These are phyloP conservation scores for Caenorhabditis sinica DNA, from an alignment of 2,888 invertebrate species.

Conservation along the genomic window DNA sequence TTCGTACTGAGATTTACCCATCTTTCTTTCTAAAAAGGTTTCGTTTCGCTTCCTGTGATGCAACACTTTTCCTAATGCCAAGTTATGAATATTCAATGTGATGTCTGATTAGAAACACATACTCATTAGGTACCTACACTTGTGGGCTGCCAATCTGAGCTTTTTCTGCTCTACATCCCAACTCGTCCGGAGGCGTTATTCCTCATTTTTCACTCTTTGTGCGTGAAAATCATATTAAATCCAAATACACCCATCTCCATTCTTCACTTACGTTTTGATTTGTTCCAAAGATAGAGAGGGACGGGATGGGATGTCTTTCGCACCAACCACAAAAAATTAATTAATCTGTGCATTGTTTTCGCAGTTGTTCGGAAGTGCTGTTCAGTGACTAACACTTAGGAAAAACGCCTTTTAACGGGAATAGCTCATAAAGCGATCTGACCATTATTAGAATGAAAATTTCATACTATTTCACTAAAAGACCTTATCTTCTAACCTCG, in stretches of 20 bases:
- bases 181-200: conserved; percentile 10
- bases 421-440: neutral
- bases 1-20: conserved; percentile 61
- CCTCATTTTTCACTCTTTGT: conserved; percentile 46
- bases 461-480: too few relatives aligned
- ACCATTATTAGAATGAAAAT: neutral
- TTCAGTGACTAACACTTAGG: conserved; percentile 29
- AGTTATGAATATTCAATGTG: conserved; percentile 56
- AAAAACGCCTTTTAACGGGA: neutral
- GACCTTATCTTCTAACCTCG: too few relatives aligned
- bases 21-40: conserved; percentile 32
- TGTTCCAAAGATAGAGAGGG: conserved; percentile 46
- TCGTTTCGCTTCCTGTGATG: neutral
- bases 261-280: conserved; percentile 55
- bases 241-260: conserved; percentile 35
- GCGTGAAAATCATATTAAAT: conserved; percentile 48
- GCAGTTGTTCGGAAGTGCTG: conserved; percentile 44
- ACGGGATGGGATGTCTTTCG: conserved; percentile 36
- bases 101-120: conserved; percentile 58
- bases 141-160: too few relatives aligned
- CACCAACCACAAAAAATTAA: conserved; percentile 51
- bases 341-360: conserved; percentile 60
- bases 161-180: conserved; percentile 1
- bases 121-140: conserved; percentile 46
- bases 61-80: conserved; percentile 20